Conservation (phyloP, 2,113 vertebrate genomes). For the Puma concolor region DNA sequence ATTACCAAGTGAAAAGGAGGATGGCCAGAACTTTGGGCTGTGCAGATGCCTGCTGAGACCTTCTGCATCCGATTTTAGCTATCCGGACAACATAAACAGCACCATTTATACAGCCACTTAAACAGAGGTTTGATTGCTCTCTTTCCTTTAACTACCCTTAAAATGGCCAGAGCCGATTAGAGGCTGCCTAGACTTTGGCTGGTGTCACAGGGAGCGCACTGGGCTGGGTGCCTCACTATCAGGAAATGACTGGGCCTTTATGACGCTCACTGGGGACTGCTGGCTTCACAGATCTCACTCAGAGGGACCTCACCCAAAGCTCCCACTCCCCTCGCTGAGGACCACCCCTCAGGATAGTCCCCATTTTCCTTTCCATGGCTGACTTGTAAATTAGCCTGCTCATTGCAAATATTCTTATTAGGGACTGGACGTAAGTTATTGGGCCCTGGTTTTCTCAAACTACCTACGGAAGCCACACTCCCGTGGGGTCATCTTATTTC, state of each 20-base stretch:
- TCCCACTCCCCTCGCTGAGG: background rate
- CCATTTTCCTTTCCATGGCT: background rate
- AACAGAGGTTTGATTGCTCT: slow-evolving; percentile 52
- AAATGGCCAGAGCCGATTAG: slow-evolving; percentile 35
- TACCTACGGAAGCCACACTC: background rate
- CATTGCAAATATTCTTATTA: background rate
- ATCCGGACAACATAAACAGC: slow-evolving; percentile 66
- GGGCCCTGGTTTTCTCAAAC: background rate
- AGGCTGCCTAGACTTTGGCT: background rate
- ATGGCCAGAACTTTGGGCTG: slow-evolving; percentile 67
- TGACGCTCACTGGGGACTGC: background rate
- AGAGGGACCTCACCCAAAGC: background rate
- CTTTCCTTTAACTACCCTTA: slow-evolving; percentile 6
- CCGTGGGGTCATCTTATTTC: background rate
- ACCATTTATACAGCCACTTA: slow-evolving; percentile 68
- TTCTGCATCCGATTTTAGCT: slow-evolving; percentile 54
- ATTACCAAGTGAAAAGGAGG: slow-evolving; percentile 57
- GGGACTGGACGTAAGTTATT: background rate
- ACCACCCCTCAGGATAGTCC: background rate
- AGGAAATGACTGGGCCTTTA: background rate
- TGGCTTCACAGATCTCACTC: background rate
- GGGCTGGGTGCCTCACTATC: background rate
- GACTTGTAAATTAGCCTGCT: background rate
- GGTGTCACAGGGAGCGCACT: background rate
- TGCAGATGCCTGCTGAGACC: background rate